Conservation (phyloP, 1,140 invertebrate genomes). For the Drosophila trapezifrons region DNA sequence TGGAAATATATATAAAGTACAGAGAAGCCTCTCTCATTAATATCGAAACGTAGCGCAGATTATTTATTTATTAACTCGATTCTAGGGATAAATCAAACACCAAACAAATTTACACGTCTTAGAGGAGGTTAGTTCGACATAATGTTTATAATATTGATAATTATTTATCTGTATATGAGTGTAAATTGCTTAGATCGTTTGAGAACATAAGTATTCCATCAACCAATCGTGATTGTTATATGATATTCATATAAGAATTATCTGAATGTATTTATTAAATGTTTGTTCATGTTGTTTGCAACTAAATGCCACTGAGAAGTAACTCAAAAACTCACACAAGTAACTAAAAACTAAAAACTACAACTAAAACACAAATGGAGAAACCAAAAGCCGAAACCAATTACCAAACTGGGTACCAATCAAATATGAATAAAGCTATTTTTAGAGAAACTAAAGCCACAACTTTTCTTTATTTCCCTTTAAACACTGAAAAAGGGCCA, state of each 20-base stretch:
- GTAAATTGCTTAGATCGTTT: slow-evolving; percentile 65
- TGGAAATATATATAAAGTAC: slow-evolving; percentile 6
- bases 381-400: slow-evolving; percentile 54
- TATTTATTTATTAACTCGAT: slow-evolving; percentile 62
- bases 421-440: slow-evolving; percentile 81
- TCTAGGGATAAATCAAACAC: slow-evolving; percentile 73
- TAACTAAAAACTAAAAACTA: slow-evolving; percentile 13
- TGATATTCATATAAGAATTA: slow-evolving; percentile 79
- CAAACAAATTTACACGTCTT: slow-evolving; percentile 69
- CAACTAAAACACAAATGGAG: slow-evolving; percentile 9
- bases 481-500: slow-evolving; percentile 2
- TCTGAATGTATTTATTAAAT: slow-evolving; percentile 68
- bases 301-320: slow-evolving; percentile 63
- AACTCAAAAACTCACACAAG: slow-evolving; percentile 49
- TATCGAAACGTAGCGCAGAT: slow-evolving; percentile 20
- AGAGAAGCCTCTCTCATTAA: slow-evolving; percentile 18
- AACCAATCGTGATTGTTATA: slow-evolving; percentile 74
- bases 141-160: slow-evolving; percentile 62
- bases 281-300: slow-evolving; percentile 79
- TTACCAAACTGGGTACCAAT: slow-evolving; percentile 81
- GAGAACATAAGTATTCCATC: slow-evolving; percentile 49
- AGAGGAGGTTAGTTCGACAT: slow-evolving; percentile 40
- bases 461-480: slow-evolving; percentile 23
- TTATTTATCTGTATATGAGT: slow-evolving; percentile 53
- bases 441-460: slow-evolving; percentile 73